Evolutionary conservation across 1,140 invertebrate genomes (phyloP), one percentile per base, ranked within the genome.

Genomic region (Drosophila hydei): DNA sequence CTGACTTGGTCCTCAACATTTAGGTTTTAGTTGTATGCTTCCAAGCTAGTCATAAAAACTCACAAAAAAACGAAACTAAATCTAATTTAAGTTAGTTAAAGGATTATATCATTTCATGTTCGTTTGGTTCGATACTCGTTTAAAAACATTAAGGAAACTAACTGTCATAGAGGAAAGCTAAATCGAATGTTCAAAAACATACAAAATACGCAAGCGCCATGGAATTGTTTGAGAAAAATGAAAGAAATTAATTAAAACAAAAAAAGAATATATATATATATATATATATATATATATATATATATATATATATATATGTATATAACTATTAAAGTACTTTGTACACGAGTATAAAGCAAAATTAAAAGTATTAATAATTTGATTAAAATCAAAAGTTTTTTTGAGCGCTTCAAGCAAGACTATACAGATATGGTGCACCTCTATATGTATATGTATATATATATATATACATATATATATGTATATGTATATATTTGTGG

Each of bases 201-300:
- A 77, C 27, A 77, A 77, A 76, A 79, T 63, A 89, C 77, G 78
- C 77, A 84, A 83, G 71, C 87, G 87, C 87, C 87, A 90, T 90
- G 88, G 88, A 90, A 90, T 90, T 90, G 88, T 90, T 87, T 80
- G 50, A 77, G 76, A 72, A 79, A 61, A 50, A 25, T 56, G 65
- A 72, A 43, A 56, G 62, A 58, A 23, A 61, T 64, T 42, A 59
- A 75, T 60, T 27, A 63, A 59, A 61, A 59, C 4, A 40, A 42
- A 42, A 42, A 33, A 33, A 33, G 11, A 33, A 33, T 33, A 33
- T 9, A 33, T n/a, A n/a, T n/a, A n/a, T n/a, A n/a, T n/a, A n/a
- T n/a, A n/a, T n/a, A n/a, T n/a, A 3, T 16, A 58, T 65, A 74
- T 43, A 73, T 60, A 72, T 56, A 77, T 71, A 63, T 67, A 65